Evolutionary conservation across 2,888 invertebrate species (phyloP).

Genomic region (Leptinotarsa haldemani): DNA sequence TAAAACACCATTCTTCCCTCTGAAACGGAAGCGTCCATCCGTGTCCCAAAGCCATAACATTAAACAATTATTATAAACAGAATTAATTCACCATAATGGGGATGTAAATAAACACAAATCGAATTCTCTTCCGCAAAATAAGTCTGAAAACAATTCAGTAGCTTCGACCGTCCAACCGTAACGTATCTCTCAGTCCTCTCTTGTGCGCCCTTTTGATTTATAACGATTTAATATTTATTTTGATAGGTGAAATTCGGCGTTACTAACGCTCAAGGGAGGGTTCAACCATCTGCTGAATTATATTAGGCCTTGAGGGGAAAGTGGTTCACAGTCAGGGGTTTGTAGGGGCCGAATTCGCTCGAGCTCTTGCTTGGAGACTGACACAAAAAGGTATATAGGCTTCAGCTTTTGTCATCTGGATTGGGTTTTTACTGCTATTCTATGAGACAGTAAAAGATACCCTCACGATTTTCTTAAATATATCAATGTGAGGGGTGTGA

Average conservation of each 20-base stretch:
- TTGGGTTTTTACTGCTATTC: conserved; percentile 63
- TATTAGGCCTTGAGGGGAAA: conserved; percentile 58
- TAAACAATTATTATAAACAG: conserved; percentile 53
- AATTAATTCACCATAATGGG: conserved; percentile 54
- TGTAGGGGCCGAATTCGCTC: conserved; percentile 53
- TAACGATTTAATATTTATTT: conserved; percentile 69
- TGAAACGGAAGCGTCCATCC: conserved; percentile 45
- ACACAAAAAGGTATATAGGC: conserved; percentile 40
- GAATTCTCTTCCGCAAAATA: conserved; percentile 59
- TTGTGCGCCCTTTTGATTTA: conserved; percentile 63
- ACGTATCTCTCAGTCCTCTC: conserved; percentile 37
- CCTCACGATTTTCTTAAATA: conserved; percentile 46
- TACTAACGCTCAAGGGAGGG: conserved; percentile 64
- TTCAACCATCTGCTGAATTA: conserved; percentile 64
- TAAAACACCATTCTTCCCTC: conserved; percentile 33
- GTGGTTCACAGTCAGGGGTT: conserved; percentile 42
- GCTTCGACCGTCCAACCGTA: conserved; percentile 51
- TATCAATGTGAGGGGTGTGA: conserved; percentile 48
- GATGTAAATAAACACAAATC: conserved; percentile 58
- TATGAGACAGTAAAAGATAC: conserved; percentile 55
- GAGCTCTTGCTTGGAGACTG: conserved; percentile 49
- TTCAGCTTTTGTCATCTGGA: conserved; percentile 59
- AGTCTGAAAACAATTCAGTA: conserved; percentile 58
- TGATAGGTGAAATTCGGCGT: conserved; percentile 68
- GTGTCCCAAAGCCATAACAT: conserved; percentile 50